Percentiles rank a stretch among this genome's conserved stretches.
These are phyloP conservation scores for Psilopogon haemacephalus DNA, from an alignment of 2,113 vertebrate genomes.

Conservation along the genomic window DNA sequence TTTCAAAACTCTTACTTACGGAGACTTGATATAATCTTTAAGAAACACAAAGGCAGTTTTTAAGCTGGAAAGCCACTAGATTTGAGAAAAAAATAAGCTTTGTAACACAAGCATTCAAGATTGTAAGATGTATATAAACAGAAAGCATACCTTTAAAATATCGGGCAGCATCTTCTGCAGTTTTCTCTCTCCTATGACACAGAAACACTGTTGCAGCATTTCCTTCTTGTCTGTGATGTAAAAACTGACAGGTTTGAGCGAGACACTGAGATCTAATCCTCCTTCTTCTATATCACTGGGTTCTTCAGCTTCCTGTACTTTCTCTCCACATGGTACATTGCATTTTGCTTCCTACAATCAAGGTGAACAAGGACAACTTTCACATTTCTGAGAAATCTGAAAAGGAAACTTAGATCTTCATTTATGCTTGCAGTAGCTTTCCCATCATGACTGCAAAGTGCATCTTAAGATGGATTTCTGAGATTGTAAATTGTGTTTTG, in stretches of 20 bases:
- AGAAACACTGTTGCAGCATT: conserved; percentile 95
- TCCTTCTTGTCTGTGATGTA: conserved; percentile 86
- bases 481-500: neutral
- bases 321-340: conserved; percentile 62
- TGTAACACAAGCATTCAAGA: neutral
- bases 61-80: neutral
- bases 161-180: conserved; percentile 94
- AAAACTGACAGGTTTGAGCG: conserved; percentile 89
- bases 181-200: conserved; percentile 90
- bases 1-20: neutral
- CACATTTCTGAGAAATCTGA: neutral
- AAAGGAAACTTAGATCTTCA: neutral
- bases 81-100: neutral
- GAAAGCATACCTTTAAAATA: conserved; percentile 84
- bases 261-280: conserved; percentile 87
- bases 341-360: conserved; percentile 81
- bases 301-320: conserved; percentile 79
- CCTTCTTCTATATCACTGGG: conserved; percentile 94
- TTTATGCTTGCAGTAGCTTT: neutral
- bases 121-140: neutral
- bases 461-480: neutral
- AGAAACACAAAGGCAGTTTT: neutral
- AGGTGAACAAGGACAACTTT: neutral
- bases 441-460: neutral
- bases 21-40: neutral